Base-by-base conservation (phyloP, 2,113 vertebrate species). In the Illadopsis cleaveri region DNA sequence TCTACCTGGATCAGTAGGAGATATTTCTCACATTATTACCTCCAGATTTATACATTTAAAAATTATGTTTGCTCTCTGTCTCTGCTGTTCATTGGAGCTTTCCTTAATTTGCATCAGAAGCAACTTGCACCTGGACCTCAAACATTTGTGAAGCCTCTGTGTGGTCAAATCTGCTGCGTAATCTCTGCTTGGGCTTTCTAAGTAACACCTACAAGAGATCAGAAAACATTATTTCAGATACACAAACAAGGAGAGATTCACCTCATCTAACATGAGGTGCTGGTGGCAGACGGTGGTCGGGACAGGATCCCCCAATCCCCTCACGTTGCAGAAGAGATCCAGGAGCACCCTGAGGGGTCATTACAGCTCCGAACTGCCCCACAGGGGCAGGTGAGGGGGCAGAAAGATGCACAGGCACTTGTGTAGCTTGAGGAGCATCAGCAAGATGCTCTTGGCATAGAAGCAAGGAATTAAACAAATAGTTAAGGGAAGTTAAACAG, bases 121-220 rank as follows among this genome's bases (percentile, higher is more conserved):
- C 40, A 87, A 71, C 44, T 76, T 0, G 0, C 1, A 0, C 16
- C 38, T 71, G 23, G 25, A 69, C 48, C 35, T 70, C 50, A 35
- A 70, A 38, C 30, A 22, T 40, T 64, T 60, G 25, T 62, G 22
- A 53, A 71, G 12, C 24, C 44, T 78, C 65, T 1, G 0, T 5
- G 23, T 66, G 27, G 12, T 45, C 60, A 56, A 70, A 54, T 61
- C 30, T 38, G 24, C 79, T 47, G 19, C 12, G 3, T 22, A 54
- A 61, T 19, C 20, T 84, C 69, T 84, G 5, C 24, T 17, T 47
- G 51, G 60, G 33, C 51, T 75, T 79, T 73, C n/a, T 45, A 42
- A 83, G 5, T 62, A 87, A 71, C 53, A 72, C 61, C 23, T 66
- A 38, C 20, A 54, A 15, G 58, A 79, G 53, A 71, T 22, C 64